Conservation (phyloP, 2,113 vertebrate species). For the Cololabis saira region DNA sequence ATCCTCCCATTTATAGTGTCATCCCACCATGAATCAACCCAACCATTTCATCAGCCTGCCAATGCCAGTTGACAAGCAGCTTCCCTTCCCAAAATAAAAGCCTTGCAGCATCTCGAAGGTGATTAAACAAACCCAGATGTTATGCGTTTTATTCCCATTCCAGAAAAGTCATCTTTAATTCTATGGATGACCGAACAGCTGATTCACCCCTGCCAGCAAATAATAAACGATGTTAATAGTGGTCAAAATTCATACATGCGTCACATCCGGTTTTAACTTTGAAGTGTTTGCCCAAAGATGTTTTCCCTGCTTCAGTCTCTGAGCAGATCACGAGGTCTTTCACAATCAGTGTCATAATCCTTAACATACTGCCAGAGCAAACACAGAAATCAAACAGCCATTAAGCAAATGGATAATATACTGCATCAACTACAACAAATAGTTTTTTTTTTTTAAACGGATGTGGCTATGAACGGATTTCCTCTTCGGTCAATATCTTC, state of each 20-base stretch:
- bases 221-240: not conserved
- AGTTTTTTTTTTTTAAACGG: constrained; percentile 1
- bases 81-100: not conserved
- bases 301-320: constrained; percentile 3
- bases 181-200: not conserved
- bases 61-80: constrained; percentile 14
- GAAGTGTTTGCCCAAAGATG: no score
- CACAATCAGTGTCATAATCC: constrained; percentile 18
- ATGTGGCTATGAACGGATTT: not conserved
- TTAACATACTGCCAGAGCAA: constrained; percentile 13
- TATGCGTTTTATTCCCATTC: not conserved
- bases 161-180: not conserved
- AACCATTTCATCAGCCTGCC: constrained; percentile 1
- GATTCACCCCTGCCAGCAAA: not conserved
- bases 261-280: no score
- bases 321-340: constrained; percentile 18
- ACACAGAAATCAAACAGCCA: not conserved
- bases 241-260: not conserved
- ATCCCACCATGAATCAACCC: constrained; percentile 1
- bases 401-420: not conserved
- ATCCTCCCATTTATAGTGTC: constrained; percentile 29
- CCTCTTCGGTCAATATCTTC: not conserved
- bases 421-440: not conserved
- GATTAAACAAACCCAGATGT: no score
- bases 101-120: not conserved